phyloP scores from a whole-genome alignment of 2,113 vertebrate species.

The Python bivittatus region DNA sequence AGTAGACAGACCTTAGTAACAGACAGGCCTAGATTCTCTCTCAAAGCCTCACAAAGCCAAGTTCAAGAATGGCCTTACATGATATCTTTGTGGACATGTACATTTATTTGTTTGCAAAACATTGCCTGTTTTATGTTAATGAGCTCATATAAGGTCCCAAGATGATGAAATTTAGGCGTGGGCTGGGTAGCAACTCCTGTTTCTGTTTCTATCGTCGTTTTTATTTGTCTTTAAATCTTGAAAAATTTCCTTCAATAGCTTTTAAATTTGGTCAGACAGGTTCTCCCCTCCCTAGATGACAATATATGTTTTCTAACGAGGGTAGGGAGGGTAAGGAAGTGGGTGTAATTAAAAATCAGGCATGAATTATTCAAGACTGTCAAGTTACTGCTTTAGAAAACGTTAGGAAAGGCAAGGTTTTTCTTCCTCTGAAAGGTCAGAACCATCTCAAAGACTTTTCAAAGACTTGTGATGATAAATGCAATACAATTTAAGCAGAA shows the following conservation, averaged over 20 bases:
- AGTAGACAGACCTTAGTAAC: too few species aligned
- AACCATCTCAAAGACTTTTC: conserved; percentile 23
- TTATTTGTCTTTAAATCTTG: conserved; percentile 16
- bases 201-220: conserved; percentile 8
- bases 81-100: neutral
- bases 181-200: neutral
- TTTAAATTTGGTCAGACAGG: conserved; percentile 28
- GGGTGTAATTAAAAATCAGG: conserved; percentile 48
- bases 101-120: conserved; percentile 2
- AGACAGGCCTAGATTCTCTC: neutral
- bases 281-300: conserved; percentile 33
- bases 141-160: neutral
- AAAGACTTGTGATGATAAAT: conserved; percentile 29
- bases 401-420: conserved; percentile 5
- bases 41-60: neutral
- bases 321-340: conserved; percentile 47
- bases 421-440: conserved; percentile 24
- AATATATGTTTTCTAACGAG: conserved; percentile 16
- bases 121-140: conserved; percentile 8
- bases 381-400: conserved; percentile 10
- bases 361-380: conserved; percentile 26
- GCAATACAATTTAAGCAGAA: conserved; percentile 26
- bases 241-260: neutral
- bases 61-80: neutral
- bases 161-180: conserved; percentile 5